phyloP scores from a whole-genome alignment of 1,140 invertebrate species.

The Ooceraea biroi region DNA sequence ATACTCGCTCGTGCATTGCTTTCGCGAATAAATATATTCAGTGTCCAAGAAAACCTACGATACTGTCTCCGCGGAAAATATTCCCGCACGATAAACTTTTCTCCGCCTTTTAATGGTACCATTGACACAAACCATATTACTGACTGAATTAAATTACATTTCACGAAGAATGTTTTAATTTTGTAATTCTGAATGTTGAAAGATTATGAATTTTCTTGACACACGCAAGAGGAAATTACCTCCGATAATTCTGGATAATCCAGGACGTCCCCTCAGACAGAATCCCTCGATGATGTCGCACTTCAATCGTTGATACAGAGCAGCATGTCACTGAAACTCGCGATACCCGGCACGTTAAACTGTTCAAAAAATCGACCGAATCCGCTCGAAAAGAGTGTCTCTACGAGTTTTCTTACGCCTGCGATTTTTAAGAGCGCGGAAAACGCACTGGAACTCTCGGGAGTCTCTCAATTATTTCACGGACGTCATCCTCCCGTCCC shows the following conservation, averaged over 20 bases:
- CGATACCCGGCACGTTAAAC: slow-evolving; percentile 5
- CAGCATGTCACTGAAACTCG: slow-evolving; percentile 51
- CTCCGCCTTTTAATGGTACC: neutral
- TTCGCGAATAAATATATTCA: slow-evolving; percentile 49
- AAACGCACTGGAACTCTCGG: slow-evolving; percentile 32
- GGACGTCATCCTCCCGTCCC: neutral
- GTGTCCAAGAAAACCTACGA: neutral
- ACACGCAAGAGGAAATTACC: slow-evolving; percentile 22
- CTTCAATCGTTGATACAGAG: slow-evolving; percentile 16
- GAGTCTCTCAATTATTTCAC: slow-evolving; percentile 38
- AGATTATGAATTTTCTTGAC: neutral
- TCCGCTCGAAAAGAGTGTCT: neutral
- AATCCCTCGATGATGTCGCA: slow-evolving; percentile 17
- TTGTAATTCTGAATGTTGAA: neutral
- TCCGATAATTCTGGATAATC: slow-evolving; percentile 4
- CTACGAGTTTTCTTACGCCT: neutral
- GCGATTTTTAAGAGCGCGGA: neutral
- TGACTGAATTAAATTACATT: neutral
- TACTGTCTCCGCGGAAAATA: slow-evolving; percentile 27
- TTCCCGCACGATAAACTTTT: slow-evolving; percentile 4
- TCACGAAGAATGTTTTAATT: no score
- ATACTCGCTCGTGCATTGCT: slow-evolving; percentile 23
- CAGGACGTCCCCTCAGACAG: neutral
- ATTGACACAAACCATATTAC: neutral
- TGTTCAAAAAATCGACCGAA: neutral